A percentile compares a stretch with the other conserved stretches of the same genome.
phyloP scores from a whole-genome alignment of 2,888 invertebrate species.

The Macrophya alboannulata region DNA sequence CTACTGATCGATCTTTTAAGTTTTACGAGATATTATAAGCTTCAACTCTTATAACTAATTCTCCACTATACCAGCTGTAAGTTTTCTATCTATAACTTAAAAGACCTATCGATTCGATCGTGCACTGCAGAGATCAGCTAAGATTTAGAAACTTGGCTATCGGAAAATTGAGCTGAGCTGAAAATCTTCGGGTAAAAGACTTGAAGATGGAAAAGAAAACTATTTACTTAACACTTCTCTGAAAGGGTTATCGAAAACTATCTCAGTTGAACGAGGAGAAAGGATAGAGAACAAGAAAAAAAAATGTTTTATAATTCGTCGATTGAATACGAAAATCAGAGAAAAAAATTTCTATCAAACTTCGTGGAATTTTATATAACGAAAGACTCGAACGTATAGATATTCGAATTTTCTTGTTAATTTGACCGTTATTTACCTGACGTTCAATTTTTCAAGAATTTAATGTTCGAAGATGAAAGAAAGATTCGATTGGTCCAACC shows the following conservation, averaged over 20 bases:
- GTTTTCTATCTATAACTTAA: background rate
- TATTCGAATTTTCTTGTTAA: background rate
- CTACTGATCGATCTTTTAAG: slow-evolving; percentile 11
- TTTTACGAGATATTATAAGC: background rate
- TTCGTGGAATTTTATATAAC: background rate
- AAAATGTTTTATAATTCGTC: background rate
- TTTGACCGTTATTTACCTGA: background rate
- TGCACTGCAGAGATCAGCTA: background rate
- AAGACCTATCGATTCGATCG: background rate
- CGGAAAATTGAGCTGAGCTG: background rate
- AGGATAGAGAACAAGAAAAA: too few relatives aligned
- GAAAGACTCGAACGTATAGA: background rate
- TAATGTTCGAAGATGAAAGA: background rate
- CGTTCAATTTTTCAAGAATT: background rate
- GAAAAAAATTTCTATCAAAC: background rate
- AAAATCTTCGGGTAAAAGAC: background rate
- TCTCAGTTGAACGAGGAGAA: too few relatives aligned
- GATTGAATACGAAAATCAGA: background rate
- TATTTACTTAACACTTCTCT: background rate
- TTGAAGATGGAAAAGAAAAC: background rate
- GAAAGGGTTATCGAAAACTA: background rate
- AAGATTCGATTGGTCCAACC: background rate
- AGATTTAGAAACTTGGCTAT: background rate
- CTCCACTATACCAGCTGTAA: background rate
- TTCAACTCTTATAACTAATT: background rate